Base-by-base conservation (phyloP, 1,140 invertebrate genomes). In the Scylla paramamosain region DNA sequence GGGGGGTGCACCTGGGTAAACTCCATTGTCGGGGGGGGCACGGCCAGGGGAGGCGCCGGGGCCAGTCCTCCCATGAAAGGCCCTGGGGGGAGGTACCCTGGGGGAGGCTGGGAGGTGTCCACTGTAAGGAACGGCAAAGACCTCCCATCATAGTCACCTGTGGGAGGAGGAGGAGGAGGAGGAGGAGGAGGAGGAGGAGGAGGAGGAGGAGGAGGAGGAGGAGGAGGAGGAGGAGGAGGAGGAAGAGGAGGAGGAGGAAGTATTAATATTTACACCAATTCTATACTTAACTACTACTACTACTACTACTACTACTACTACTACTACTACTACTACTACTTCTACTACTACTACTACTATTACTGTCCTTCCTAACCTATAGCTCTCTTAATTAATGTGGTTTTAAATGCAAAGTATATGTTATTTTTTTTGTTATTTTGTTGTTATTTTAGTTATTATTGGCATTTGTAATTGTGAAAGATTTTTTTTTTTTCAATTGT, bases 31-130 rank as follows among this genome's bases (percentile, higher is more conserved):
- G 94, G 96, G 28, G 95, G 95, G 20, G 95, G 94, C 8, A 96
- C 94, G 45, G 93, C 96, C 48, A 96, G 90, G 14, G 95, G 95
- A 3, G 95, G 95, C 14, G 95, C 39, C 20, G 95, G 95, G 91
- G 95, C 93, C 29, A 95, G 92, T 4, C 82, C 87, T 8, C 93
- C 95, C 94, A 95, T 84, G 32, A 95, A 92, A 29, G 96, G 92
- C 12, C 87, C 94, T 31, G 91, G 95, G 88, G 97, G 97, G 8
- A 97, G 97, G 96, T 97, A 97, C 82, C 97, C 97, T 59, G 97
- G 97, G 6, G 97, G 97, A 91, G 97, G 97, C 96, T 97, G 97
- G 48, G 97, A 97, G 97, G 97, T 97, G 96, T 98, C 97, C 94
- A 96, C 95, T 28, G 96, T 45, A 48, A 96, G 96, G 87, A 96